phyloP scores from a whole-genome alignment of 2,797 vertebrate genomes.

The Buceros bicornis region DNA sequence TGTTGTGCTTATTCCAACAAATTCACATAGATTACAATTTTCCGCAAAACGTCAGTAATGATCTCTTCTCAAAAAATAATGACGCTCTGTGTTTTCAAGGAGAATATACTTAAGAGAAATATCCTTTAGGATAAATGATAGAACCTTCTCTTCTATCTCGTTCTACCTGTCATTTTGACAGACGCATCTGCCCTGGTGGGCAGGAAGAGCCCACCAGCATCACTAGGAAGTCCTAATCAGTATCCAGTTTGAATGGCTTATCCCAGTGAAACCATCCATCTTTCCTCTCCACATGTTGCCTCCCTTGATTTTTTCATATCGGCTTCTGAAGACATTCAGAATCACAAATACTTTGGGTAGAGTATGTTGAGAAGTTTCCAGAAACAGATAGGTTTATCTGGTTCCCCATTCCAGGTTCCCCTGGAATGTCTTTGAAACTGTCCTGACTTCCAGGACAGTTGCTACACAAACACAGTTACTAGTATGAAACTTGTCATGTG shows the following conservation, averaged over 20 bases:
- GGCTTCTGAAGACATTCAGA: conserved; percentile 3
- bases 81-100: neutral
- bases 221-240: neutral
- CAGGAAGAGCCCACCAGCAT: neutral
- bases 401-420: neutral
- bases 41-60: neutral
- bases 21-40: neutral
- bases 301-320: neutral
- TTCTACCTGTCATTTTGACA: neutral
- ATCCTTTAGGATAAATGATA: neutral
- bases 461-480: neutral
- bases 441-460: neutral
- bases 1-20: neutral
- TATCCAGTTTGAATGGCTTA: neutral
- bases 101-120: neutral
- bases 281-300: neutral
- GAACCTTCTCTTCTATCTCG: neutral
- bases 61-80: neutral
- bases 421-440: conserved; percentile 11
- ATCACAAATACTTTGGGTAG: neutral
- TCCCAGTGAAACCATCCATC: neutral
- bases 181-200: neutral
- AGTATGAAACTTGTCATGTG: neutral
- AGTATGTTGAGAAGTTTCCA: neutral
- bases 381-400: conserved; percentile 9